Evolutionary conservation across 2,113 vertebrate genomes (phyloP).

Genomic region (Bubo bubo): DNA sequence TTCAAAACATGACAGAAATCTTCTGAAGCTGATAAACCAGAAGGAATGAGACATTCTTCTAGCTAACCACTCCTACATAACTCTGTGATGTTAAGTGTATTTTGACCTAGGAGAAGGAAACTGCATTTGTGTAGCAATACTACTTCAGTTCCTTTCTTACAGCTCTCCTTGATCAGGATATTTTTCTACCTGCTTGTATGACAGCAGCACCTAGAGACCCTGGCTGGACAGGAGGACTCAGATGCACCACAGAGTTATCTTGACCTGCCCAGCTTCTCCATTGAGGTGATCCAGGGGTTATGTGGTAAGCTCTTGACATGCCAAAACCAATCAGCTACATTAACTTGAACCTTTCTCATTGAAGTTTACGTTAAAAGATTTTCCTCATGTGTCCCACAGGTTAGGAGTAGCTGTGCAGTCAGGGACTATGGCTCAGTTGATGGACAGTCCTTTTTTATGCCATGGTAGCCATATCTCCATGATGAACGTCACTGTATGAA

Average conservation of each 20-base stretch:
- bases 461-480: background rate
- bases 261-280: background rate
- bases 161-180: background rate
- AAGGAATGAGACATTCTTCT: background rate
- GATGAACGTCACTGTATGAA: background rate
- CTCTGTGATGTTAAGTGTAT: background rate
- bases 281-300: background rate
- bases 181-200: background rate
- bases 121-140: background rate
- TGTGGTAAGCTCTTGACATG: background rate
- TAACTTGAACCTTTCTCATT: background rate
- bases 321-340: background rate
- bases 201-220: background rate
- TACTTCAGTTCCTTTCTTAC: background rate
- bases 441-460: background rate
- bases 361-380: background rate
- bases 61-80: background rate
- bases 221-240: background rate
- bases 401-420: background rate
- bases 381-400: background rate
- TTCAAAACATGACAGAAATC: background rate
- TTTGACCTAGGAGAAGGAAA: background rate
- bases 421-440: background rate
- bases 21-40: background rate
- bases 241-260: background rate